phyloP scores from a whole-genome alignment of 2,797 vertebrate genomes.

The Myiothlypis chrysogaster region DNA sequence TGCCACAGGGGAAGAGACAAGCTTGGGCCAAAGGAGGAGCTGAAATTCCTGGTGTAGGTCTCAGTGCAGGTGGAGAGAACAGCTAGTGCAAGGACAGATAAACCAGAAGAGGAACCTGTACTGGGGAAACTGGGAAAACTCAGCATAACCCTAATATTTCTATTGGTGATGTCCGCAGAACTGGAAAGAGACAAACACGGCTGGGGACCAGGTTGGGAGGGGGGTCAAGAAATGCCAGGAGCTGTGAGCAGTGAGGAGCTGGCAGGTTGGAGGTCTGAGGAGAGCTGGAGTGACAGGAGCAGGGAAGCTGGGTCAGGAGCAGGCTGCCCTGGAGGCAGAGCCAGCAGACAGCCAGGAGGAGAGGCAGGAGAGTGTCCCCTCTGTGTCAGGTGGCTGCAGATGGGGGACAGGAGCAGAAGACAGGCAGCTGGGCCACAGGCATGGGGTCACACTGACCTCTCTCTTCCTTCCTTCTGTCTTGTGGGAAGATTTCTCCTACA shows the following conservation, averaged over 20 bases:
- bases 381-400: not conserved
- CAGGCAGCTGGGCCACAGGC: fast-evolving
- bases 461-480: not conserved
- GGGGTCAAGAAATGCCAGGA: not conserved
- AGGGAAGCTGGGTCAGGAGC: not conserved
- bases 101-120: not conserved
- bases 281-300: not conserved
- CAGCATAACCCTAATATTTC: not conserved
- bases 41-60: not conserved
- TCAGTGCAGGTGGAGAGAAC: fast-evolving
- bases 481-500: not conserved
- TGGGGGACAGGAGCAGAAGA: not conserved
- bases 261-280: not conserved
- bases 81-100: not conserved
- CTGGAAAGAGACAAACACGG: not conserved
- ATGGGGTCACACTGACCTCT: not conserved
- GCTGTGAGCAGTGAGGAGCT: not conserved
- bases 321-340: not conserved
- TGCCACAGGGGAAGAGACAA: not conserved
- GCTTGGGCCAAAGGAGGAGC: not conserved
- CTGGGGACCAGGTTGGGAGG: not conserved
- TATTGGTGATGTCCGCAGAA: not conserved
- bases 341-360: not conserved
- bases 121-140: not conserved
- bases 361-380: fast-evolving